Conservation (phyloP, 2,797 vertebrate genomes). For the Aeoliscus strigatus region DNA sequence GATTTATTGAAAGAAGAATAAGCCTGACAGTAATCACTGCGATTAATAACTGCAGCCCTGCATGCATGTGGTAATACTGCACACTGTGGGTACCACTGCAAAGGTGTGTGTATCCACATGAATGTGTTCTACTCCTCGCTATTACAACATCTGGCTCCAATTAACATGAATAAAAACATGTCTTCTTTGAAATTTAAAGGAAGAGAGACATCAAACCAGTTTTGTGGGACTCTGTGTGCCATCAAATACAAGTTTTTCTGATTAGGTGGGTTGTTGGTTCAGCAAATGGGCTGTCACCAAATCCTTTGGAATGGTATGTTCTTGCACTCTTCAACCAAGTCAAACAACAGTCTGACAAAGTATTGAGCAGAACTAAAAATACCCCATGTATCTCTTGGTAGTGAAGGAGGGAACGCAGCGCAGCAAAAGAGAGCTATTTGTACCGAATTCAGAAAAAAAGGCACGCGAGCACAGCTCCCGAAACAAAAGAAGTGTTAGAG, state of each 20-base stretch:
- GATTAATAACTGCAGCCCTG: background rate
- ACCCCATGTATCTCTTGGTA: constrained; percentile 34
- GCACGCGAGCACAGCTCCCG: constrained; percentile 14
- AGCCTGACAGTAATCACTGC: background rate
- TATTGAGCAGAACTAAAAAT: constrained; percentile 60
- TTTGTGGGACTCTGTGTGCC: constrained; percentile 43
- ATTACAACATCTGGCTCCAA: constrained; percentile 83
- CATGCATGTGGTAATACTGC: constrained; percentile 5
- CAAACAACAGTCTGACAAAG: constrained; percentile 57
- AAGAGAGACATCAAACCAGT: constrained; percentile 61
- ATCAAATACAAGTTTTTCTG: constrained; percentile 50
- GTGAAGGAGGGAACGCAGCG: constrained; percentile 19
- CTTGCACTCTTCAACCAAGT: constrained; percentile 54
- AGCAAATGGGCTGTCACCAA: constrained; percentile 55
- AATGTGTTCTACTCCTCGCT: constrained; percentile 45
- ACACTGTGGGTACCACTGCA: constrained; percentile 4
- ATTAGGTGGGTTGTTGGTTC: constrained; percentile 47
- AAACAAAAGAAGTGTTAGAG: constrained; percentile 11
- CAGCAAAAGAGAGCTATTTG: no score
- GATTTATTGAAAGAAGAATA: background rate
- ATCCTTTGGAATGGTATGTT: constrained; percentile 52
- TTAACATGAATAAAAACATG: constrained; percentile 76
- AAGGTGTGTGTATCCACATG: constrained; percentile 28
- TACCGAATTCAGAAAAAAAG: no score
- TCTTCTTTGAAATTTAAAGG: constrained; percentile 55